Conservation (phyloP, 2,888 invertebrate species). For the Cybosia mesomella region DNA sequence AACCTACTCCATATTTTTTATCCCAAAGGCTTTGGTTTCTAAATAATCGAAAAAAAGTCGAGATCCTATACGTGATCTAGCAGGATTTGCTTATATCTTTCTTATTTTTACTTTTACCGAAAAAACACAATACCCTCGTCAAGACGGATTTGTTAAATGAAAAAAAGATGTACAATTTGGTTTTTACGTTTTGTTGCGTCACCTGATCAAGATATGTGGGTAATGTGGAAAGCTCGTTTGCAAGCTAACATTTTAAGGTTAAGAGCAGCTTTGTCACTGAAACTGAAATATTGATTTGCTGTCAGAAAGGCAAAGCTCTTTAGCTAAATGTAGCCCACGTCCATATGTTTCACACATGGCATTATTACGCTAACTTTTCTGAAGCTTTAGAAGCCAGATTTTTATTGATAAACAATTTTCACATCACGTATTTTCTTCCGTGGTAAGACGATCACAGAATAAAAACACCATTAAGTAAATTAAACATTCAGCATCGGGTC, state of each 20-base stretch:
- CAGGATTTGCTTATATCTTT: constrained; percentile 79
- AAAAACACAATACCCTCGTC: constrained; percentile 81
- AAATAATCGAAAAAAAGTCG: constrained; percentile 70
- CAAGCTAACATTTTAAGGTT: constrained; percentile 43
- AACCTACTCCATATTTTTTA: constrained; percentile 50
- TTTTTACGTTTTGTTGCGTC: constrained; percentile 81
- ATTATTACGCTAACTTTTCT: neutral
- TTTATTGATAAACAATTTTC: neutral
- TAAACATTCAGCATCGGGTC: too few relatives aligned
- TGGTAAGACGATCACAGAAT: neutral
- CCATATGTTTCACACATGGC: neutral
- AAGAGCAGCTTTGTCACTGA: constrained; percentile 34
- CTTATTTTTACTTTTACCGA: constrained; percentile 75
- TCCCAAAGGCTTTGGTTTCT: constrained; percentile 47
- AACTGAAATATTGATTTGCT: constrained; percentile 43
- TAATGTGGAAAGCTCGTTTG: constrained; percentile 57
- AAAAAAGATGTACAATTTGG: constrained; percentile 82
- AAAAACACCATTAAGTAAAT: too few relatives aligned
- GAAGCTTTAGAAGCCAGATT: neutral
- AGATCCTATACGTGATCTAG: constrained; percentile 74
- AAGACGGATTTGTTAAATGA: constrained; percentile 83
- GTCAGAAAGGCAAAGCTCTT: constrained; percentile 25
- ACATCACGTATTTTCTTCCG: neutral
- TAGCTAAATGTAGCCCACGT: neutral
- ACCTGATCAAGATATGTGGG: constrained; percentile 75